Percentiles rank a stretch among this genome's conserved stretches.
Conservation (phyloP, 2,888 invertebrate species). For the Drosophila meridionalis region DNA sequence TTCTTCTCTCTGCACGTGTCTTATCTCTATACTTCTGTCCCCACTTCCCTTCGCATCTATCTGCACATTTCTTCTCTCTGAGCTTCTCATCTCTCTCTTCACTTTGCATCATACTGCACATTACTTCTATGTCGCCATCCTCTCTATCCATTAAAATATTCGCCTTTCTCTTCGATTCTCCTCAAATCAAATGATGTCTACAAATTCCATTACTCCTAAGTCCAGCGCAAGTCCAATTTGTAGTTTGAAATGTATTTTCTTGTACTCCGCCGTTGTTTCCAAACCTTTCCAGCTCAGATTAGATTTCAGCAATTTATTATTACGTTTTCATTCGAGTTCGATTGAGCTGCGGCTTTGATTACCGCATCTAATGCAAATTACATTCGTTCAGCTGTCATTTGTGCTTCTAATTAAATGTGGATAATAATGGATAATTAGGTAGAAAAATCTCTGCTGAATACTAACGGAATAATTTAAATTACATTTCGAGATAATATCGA, state of each 20-base stretch:
- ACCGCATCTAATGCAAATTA: slow-evolving; percentile 4
- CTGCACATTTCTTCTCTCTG: background rate
- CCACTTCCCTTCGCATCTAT: background rate
- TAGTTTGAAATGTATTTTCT: background rate
- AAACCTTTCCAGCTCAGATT: background rate
- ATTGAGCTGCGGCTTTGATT: slow-evolving; percentile 7
- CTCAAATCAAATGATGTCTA: background rate
- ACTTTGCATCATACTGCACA: background rate
- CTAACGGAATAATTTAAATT: slow-evolving; percentile 8
- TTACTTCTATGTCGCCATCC: background rate
- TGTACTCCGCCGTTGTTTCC: background rate
- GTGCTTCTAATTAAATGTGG: slow-evolving; percentile 8
- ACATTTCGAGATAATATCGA: slow-evolving; percentile 7
- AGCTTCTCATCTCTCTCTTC: background rate
- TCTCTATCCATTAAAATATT: background rate
- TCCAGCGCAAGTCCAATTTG: background rate
- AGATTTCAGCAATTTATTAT: slow-evolving; percentile 5
- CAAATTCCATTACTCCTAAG: background rate
- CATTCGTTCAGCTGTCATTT: slow-evolving; percentile 4
- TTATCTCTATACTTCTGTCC: too few relatives aligned
- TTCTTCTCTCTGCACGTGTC: background rate
- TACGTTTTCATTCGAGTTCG: background rate
- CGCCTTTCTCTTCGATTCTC: background rate
- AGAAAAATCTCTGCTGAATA: background rate
- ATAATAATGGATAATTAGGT: slow-evolving; percentile 9